Base-by-base conservation (phyloP, 2,113 vertebrate species). In the Pachycephala philippinensis region DNA sequence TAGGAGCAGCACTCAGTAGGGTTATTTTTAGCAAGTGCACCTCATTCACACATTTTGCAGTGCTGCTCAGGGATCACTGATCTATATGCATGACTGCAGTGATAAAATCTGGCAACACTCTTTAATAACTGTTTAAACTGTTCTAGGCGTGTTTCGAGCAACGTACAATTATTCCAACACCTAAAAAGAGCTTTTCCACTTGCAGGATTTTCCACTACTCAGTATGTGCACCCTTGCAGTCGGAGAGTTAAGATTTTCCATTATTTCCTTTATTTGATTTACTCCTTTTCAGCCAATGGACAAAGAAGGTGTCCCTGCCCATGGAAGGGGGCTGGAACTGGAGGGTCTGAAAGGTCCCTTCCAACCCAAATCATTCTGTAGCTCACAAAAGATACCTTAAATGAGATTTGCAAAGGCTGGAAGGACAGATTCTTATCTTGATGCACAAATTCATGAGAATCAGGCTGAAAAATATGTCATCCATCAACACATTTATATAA, bases 201-300 rank as follows among this genome's bases (percentile, higher is more conserved):
- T 94, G 95, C 91, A 93, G 95, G 92, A 98, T 98, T 99, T 98
- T 98, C 98, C 97, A 82, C 97, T 98, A 90, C 97, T 98, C 97
- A 93, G 89, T 96, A 97, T 95, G 97, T 96, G 98, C 69, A 98
- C 97, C 89, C 97, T 52, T 82, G 77, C 50, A 89, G 83, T 74
- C 9, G 23, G 50, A 71, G 17, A 95, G 97, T 95, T 97, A 96
- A 90, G 83, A 96, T 97, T 98, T 98, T 98, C 98, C 98, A 97
- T 97, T 95, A 98, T 98, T 98, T 97, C 95, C 87, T 91, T 91
- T 35, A 77, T 96, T 97, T 94, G 60, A 84, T 90, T 84, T 65
- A 64, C 78, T 93, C 93, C 75, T 95, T 86, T 69, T 78, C 39
- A 87, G 91, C 50, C 89, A 68, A 31, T 26, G 81, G 94, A 80